Base-by-base conservation (phyloP, 2,888 invertebrate genomes). In the Hecatera dysodea region DNA sequence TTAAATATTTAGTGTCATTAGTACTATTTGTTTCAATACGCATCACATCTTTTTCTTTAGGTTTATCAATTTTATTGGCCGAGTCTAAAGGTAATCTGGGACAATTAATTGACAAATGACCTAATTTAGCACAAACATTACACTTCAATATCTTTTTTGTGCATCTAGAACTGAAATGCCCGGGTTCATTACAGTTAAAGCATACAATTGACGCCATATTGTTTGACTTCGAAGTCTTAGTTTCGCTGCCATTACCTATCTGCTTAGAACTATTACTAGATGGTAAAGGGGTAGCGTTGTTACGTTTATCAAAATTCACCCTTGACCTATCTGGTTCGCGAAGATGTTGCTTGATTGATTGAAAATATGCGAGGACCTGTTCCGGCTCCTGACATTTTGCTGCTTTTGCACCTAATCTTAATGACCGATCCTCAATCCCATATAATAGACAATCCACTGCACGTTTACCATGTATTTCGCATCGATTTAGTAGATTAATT, bases 381-480 rank as follows among this genome's bases (percentile, higher is more conserved):
- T 57, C 39, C 5, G 57, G 57, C 24, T 57, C 39, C 22, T 24
- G 22, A 57, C 22, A 57, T n/a, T 57, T 24, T 7, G 39, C 57
- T 17, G 57, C 57, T 39, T 57, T 39, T 8, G 57, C 39, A 6
- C 57, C 57, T n/a, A 57, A n/a, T 33, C 39, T 57, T 9, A 57
- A 24, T 12, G 39, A 39, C 5, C 57, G 22, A 39, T 57, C 57
- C 24, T 57, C 39, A 11, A 59, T 59, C 0, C 59, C 59, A 27
- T 27, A 59, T 3, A 59, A 24, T 19, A 59, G 7, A 12, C 42
- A 59, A 59, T 59, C 44, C 7, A 44, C 44, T 19, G 44, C 44
- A 19, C 44, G 44, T 44, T 44, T 44, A 19, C 44, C 44, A 19
- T 6, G 44, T 44, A 19, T 44, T 19, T 44, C 44, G 44, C 44